A percentile compares a stretch with the other conserved stretches of the same genome.
Conservation (phyloP, 1,140 invertebrate genomes). For the Macrobrachium rosenbergii region DNA sequence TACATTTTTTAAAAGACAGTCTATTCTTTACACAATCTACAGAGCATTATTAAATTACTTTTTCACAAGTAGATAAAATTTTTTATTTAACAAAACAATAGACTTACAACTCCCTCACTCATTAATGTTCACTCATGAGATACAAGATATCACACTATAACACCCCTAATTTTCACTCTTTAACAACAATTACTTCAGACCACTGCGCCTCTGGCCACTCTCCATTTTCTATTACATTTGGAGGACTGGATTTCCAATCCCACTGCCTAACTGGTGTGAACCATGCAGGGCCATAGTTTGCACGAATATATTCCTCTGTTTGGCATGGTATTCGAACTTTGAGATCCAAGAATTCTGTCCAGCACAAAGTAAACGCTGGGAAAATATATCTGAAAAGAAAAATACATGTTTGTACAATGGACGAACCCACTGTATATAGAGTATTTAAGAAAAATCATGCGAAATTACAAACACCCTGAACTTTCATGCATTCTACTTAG, state of each 20-base stretch:
- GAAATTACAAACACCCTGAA: too few relatives aligned
- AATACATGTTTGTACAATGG: conserved; percentile 26
- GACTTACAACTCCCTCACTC: too few relatives aligned
- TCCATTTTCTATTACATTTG: conserved; percentile 75
- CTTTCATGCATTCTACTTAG: too few relatives aligned
- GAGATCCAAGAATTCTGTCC: conserved; percentile 75
- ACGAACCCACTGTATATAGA: background rate
- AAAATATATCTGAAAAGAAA: conserved; percentile 74
- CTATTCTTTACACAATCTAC: too few relatives aligned
- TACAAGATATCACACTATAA: too few relatives aligned
- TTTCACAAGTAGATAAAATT: too few relatives aligned
- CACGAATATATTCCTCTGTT: conserved; percentile 73
- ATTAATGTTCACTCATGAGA: too few relatives aligned
- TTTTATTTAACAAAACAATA: too few relatives aligned
- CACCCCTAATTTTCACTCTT: background rate
- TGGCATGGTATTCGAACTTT: conserved; percentile 75
- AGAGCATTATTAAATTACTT: too few relatives aligned
- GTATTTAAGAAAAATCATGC: background rate
- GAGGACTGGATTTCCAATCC: conserved; percentile 76
- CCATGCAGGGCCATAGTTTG: conserved; percentile 76
- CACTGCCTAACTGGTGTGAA: conserved; percentile 72
- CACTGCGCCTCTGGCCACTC: conserved; percentile 73
- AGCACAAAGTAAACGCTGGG: conserved; percentile 75
- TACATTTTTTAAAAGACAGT: too few relatives aligned
- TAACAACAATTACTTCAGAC: conserved; percentile 72